Evolutionary conservation across 2,113 vertebrate genomes (phyloP).

Genomic region (Mustela lutreola): DNA sequence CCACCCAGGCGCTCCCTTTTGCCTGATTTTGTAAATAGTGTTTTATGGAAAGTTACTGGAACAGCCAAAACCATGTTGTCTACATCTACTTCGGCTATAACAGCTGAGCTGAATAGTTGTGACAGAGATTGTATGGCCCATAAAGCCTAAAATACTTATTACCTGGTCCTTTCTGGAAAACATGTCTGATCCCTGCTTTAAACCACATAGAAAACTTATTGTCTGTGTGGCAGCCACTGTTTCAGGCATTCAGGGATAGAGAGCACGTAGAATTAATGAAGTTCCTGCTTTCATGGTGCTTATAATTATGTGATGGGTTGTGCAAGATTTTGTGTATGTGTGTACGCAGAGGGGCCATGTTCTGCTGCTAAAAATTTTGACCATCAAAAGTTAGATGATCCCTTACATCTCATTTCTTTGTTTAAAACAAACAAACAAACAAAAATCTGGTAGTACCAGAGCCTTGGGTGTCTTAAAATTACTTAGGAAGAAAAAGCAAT

Average conservation of each 20-base stretch:
- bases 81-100: background rate
- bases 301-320: background rate
- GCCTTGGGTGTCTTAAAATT: slow-evolving; percentile 29
- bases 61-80: background rate
- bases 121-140: background rate
- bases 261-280: background rate
- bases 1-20: background rate
- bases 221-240: background rate
- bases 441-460: background rate
- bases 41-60: slow-evolving; percentile 60
- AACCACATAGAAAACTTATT: background rate
- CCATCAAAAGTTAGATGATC: background rate
- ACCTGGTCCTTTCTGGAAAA: background rate
- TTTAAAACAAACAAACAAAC: background rate
- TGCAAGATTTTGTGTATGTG: background rate
- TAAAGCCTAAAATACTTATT: slow-evolving; percentile 27
- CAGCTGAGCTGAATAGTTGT: background rate
- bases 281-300: background rate
- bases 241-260: background rate
- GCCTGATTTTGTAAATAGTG: background rate
- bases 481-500: slow-evolving; percentile 10
- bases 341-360: background rate
- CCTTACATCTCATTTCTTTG: background rate
- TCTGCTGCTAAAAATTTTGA: background rate
- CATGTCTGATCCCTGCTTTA: background rate